Conservation (phyloP, 53 echinoderm and acorn worm species). For the Echinarachnius parma region DNA sequence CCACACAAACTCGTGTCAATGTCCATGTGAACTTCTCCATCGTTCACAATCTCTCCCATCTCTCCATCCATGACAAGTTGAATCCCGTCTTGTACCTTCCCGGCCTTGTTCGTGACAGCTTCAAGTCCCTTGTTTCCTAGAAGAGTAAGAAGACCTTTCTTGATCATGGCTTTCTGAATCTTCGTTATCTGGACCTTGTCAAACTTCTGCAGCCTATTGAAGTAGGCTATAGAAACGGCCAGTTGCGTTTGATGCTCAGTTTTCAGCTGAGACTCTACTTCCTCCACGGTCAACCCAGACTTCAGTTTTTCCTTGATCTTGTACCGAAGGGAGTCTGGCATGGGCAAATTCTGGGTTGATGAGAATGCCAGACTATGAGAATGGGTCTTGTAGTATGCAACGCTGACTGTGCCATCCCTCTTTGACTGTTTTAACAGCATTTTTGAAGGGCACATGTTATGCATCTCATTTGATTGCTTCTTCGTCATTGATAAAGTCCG, state of each 20-base stretch:
- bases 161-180: slow-evolving; percentile 12
- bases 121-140: not conserved
- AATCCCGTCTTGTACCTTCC: too few species aligned
- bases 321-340: slow-evolving; percentile 24
- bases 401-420: not conserved
- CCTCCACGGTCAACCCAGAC: not conserved
- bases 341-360: slow-evolving; percentile 8
- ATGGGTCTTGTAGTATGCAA: slow-evolving; percentile 15
- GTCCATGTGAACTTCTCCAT: slow-evolving; percentile 9
- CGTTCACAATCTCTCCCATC: not conserved
- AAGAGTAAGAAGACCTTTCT: slow-evolving; percentile 3
- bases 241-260: slow-evolving; percentile 17
- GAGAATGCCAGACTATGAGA: slow-evolving; percentile 6
- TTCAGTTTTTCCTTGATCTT: slow-evolving; percentile 24
- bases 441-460: slow-evolving; percentile 13
- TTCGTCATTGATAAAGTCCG: not conserved
- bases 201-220: slow-evolving; percentile 14
- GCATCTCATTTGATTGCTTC: not conserved
- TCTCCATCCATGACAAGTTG: not conserved
- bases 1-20: too few species aligned
- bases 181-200: not conserved
- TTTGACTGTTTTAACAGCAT: slow-evolving; percentile 21
- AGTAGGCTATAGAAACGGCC: slow-evolving; percentile 11
- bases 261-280: not conserved
- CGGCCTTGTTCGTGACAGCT: not conserved